These are phyloP conservation scores for Calyptomena viridis DNA, from an alignment of 2,113 vertebrate genomes.

Conservation along the genomic window DNA sequence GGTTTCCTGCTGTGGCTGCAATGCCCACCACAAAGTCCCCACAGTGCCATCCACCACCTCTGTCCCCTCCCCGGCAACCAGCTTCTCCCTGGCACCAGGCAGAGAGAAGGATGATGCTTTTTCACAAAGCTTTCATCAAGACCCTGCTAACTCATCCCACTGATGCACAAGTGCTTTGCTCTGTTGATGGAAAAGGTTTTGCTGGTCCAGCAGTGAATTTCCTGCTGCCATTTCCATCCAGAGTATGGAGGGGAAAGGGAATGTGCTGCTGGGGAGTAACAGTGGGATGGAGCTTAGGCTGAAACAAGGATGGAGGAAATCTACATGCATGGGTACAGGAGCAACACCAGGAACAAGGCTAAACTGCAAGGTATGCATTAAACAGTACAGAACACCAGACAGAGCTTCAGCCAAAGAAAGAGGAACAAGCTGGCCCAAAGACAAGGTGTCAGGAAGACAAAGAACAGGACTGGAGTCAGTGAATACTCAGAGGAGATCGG, in stretches of 20 bases:
- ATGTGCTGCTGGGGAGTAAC: background rate
- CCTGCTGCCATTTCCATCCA: background rate
- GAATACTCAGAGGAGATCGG: background rate
- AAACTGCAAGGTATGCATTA: background rate
- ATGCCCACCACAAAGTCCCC: rapidly evolving
- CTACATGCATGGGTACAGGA: background rate
- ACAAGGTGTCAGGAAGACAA: background rate
- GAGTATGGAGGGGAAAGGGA: background rate
- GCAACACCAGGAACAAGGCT: background rate
- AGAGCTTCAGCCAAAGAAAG: background rate
- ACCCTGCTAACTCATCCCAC: background rate
- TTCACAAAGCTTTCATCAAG: background rate
- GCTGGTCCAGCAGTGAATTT: background rate
- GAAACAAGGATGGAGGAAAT: background rate
- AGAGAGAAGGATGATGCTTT: background rate
- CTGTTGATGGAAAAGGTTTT: background rate
- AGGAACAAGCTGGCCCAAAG: background rate
- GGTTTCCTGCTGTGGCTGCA: background rate
- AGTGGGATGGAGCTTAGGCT: background rate
- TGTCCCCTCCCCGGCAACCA: rapidly evolving
- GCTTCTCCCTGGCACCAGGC: background rate
- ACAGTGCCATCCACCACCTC: background rate
- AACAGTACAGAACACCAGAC: background rate
- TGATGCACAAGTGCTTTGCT: rapidly evolving
- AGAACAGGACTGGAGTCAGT: background rate